Base-by-base conservation (phyloP, 2,888 invertebrate genomes). In the Rhagium mordax region DNA sequence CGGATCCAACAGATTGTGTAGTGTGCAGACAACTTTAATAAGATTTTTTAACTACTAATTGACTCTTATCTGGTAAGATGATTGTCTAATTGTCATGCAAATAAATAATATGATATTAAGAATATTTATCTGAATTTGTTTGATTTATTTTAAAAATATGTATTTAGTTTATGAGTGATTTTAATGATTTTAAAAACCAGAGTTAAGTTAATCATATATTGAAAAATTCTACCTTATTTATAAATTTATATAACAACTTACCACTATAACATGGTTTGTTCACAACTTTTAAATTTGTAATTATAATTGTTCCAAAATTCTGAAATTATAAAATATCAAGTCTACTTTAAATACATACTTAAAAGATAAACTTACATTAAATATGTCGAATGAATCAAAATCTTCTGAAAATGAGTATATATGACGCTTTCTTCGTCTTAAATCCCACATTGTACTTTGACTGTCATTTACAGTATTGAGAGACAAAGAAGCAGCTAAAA, bases 201-300 rank as follows among this genome's bases (percentile, higher is more conserved):
- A n/a, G n/a, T 24, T 24, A 24, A 4, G 24, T n/a, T n/a, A 24
- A 24, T 4, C 24, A 4, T 24, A 24, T 4, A 24, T 4, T 24
- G 24, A 4, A 4, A 6, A 24, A 4, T 24, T 24, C 5, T 3
- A 5, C 2, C 8, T 18, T 53, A 16, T 2, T 53, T 15, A 15
- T 51, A 51, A 51, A 24, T 55, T 55, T 20, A 33, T 59, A 47
- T 10, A 21, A 27, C 10, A 29, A 72, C 74, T 75, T 77, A 82
- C 85, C 84, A 68, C 68, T 83, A 70, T 85, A 85, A 79, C 90
- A 90, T 0, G 91, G 90, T 75, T 91, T 87, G 0, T 90, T 90
- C 67, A 90, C 88, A 18, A 91, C 76, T 29, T 86, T 87, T 53
- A 91, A 84, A 82, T 92, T 90, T 59, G 89, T 90, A 79, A 91